Conservation (phyloP, 2,113 vertebrate species). For the Chaetodon trifascialis region DNA sequence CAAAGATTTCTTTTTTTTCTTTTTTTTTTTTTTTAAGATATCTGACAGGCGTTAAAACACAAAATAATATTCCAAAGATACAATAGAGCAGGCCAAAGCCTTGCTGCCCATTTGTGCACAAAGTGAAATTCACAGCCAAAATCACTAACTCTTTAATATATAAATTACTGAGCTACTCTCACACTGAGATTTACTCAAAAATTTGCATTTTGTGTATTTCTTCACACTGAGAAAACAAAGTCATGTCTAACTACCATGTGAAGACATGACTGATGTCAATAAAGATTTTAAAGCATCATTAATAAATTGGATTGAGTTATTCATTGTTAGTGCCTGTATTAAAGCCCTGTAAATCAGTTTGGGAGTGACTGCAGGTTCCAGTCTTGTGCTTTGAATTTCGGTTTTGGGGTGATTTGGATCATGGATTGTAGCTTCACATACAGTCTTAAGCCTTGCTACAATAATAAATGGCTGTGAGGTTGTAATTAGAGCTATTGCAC, state of each 20-base stretch:
- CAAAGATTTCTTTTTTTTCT: background rate
- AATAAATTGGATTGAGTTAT: background rate
- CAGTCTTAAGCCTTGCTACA: slow-evolving; percentile 12
- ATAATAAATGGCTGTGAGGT: slow-evolving; percentile 39
- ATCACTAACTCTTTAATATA: background rate
- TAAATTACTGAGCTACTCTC: background rate
- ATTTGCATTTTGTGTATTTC: no score
- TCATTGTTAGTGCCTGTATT: background rate
- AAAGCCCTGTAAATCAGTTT: background rate
- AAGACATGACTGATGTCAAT: background rate
- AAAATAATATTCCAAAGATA: background rate
- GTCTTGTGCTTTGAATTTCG: background rate
- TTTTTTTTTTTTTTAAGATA: no score
- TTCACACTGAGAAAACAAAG: background rate
- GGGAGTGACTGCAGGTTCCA: background rate
- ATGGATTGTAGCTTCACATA: background rate
- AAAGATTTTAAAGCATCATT: background rate
- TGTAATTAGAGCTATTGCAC: slow-evolving; percentile 56
- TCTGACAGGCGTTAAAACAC: background rate
- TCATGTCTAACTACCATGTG: background rate
- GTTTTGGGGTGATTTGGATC: background rate
- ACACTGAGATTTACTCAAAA: background rate
- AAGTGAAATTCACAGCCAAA: background rate
- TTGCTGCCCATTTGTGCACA: background rate
- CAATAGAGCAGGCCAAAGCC: background rate